These are phyloP conservation scores for Pegoplata infirma DNA, from an alignment of 2,888 invertebrate genomes.

Conservation along the genomic window DNA sequence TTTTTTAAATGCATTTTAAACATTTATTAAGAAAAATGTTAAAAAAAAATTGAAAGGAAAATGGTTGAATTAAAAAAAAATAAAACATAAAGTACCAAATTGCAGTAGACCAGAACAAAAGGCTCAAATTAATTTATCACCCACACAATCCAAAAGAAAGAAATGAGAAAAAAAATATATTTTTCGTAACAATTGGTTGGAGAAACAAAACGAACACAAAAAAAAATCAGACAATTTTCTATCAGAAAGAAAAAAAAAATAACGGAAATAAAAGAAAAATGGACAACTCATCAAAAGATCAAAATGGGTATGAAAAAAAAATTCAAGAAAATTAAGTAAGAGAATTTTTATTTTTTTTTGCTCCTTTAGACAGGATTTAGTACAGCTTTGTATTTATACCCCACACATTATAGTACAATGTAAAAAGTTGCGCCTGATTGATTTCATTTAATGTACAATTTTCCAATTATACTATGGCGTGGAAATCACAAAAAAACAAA, in stretches of 20 bases:
- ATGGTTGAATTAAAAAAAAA: not conserved
- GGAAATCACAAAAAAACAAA: conserved; percentile 65
- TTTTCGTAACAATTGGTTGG: not conserved
- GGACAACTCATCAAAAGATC: conserved; percentile 55
- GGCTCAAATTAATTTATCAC: conserved; percentile 65
- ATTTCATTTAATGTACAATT: conserved; percentile 75
- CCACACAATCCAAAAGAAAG: conserved; percentile 44
- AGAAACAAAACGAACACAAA: conserved; percentile 6
- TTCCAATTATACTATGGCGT: conserved; percentile 70
- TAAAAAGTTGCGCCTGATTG: conserved; percentile 71
- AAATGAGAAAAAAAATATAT: conserved; percentile 23
- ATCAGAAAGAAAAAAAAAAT: not conserved
- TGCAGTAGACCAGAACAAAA: conserved; percentile 63
- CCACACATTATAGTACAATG: conserved; percentile 7
- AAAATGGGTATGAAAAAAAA: conserved; percentile 38
- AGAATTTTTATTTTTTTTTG: too few relatives aligned
- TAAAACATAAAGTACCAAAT: not conserved
- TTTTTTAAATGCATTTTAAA: conserved; percentile 40
- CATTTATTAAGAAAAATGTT: conserved; percentile 11
- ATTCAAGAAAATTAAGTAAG: not conserved
- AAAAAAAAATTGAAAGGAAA: conserved; percentile 11
- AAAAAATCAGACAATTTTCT: conserved; percentile 3
- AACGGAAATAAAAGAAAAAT: conserved; percentile 57
- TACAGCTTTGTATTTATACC: not conserved
- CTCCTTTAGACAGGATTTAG: too few relatives aligned